Evolutionary conservation across 2,113 vertebrate genomes (phyloP).

Genomic region (Vanacampus margaritifer): DNA sequence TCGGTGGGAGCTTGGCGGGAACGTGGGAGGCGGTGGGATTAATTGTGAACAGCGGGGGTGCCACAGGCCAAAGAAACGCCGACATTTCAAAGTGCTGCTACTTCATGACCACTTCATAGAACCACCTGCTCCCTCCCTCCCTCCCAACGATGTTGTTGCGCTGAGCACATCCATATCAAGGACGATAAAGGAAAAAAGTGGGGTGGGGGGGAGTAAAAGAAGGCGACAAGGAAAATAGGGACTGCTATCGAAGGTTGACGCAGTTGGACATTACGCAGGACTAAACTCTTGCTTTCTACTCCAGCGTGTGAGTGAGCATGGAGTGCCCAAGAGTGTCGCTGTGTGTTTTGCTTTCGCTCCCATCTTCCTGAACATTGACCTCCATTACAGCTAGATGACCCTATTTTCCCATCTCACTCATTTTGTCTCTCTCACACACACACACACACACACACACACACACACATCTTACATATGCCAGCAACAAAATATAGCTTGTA

Average conservation of each 20-base stretch:
- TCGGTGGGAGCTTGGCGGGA: conserved; percentile 26
- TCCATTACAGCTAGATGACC: conserved; percentile 66
- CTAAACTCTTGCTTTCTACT: conserved; percentile 44
- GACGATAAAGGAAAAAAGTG: conserved; percentile 4
- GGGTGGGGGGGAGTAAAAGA: conserved; percentile 8
- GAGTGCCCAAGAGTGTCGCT: not conserved
- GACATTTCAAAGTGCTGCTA: conserved; percentile 35
- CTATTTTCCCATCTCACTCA: conserved; percentile 39
- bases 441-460: conserved; percentile 5
- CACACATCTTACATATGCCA: not conserved
- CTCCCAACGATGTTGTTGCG: conserved; percentile 9
- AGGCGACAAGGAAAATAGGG: conserved; percentile 6
- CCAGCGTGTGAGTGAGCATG: conserved; percentile 11
- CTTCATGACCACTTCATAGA: conserved; percentile 50
- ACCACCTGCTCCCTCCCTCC: conserved; percentile 33
- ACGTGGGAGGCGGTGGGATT: conserved; percentile 34
- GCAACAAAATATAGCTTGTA: not conserved
- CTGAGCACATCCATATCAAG: not conserved
- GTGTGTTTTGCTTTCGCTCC: conserved; percentile 50
- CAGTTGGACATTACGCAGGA: conserved; percentile 47
- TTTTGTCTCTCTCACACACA: conserved; percentile 9
- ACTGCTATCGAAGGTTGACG: conserved; percentile 24
- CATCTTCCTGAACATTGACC: conserved; percentile 59
- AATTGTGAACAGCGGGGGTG: conserved; percentile 40
- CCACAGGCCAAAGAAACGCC: conserved; percentile 33